Evolutionary conservation across 2,113 vertebrate genomes (phyloP), one percentile per base, ranked within the genome.

Genomic region (Hippocampus comes): DNA sequence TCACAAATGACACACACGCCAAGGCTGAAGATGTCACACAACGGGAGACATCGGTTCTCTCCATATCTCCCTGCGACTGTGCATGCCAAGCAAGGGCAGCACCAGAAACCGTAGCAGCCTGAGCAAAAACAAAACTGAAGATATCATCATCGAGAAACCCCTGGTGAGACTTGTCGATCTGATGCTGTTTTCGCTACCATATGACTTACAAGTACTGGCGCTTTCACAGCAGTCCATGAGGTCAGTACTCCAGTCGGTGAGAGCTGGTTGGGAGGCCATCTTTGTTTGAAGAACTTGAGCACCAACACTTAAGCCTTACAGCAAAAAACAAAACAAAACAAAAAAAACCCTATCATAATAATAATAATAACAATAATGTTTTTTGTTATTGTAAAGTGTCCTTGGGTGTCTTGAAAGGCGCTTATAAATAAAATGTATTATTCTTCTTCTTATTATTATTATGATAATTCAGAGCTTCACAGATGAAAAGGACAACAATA

Each of bases 61-160:
- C 78, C 82, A 43, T 76, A 79, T 41, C 5, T 23, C 0, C 7
- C 56, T 42, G 84, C 69, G 1, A 79, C 82, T 0, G 72, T 82
- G 77, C 77, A 82, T 12, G 84, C 81, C 0, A 86, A 42, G 48
- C 84, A 86, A 5, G 84, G 78, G n/a, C 71, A 72, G 69, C 82
- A 84, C 82, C 79, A 86, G 79, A 75, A 86, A 9, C 77, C 83
- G 71, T 80, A 80, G 67, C 79, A 84, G 20, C 83, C 79, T 84
- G 70, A 25, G 70, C 67, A 68, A 41, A 73, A 0, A 27, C 12
- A 25, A 25, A 12, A 60, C 55, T 12, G 23, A 49, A 64, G 10
- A n/a, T 49, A 43, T 25, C 10, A 25, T 10, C 43, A 25, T 10
- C 43, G 34, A n/a, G 63, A 46, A 25, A 46, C 20, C 41, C 12